Base-by-base conservation (phyloP, 2,888 invertebrate species). In the Polymixis flavicincta region DNA sequence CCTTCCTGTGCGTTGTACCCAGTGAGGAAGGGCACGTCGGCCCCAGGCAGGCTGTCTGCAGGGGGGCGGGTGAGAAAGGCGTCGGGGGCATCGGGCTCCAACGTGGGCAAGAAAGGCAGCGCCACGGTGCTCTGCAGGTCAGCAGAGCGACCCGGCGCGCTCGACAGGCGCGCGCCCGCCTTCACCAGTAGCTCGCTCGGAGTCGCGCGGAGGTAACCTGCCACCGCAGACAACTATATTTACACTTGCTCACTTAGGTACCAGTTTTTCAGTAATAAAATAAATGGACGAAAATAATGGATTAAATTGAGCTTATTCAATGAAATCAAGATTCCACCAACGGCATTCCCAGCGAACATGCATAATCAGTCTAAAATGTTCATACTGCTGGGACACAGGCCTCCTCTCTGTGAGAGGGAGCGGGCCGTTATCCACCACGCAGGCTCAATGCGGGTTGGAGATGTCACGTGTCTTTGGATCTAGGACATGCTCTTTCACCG, bases 1-100 rank as follows among this genome's bases (percentile, higher is more conserved):
- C 97, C 97, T 86, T 97, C 97, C 83, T 97, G 97, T 1, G 97
- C 97, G 77, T 97, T 97, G 87, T 97, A 97, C 0, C 97, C 97
- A 0, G 97, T 97, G 82, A 98, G 95, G 86, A 97, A 96, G 0
- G 97, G 97, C 22, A 97, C 97, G 71, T 97, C 96, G 37, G 96
- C 95, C 28, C 97, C 97, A 0, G 95, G 94, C 59, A 97, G 91
- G 50, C 95, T 89, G 0, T 94, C 93, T 22, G 90, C 87, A 0
- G 97, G 97, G 14, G 93, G 89, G 63, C 95, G 93, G 0, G 97
- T 97, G 48, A 97, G 93, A 91, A 97, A 97, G 59, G 97, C 97
- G 9, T 87, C 96, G 42, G 87, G 93, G 72, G 78, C 82, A 0
- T 89, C 89, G 0, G 94, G 92, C 74, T 97, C 97, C 84, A 97